These are phyloP conservation scores for Epizoanthus scotinus DNA, from an alignment of 92 coral and sea anemone species.

Conservation along the genomic window DNA sequence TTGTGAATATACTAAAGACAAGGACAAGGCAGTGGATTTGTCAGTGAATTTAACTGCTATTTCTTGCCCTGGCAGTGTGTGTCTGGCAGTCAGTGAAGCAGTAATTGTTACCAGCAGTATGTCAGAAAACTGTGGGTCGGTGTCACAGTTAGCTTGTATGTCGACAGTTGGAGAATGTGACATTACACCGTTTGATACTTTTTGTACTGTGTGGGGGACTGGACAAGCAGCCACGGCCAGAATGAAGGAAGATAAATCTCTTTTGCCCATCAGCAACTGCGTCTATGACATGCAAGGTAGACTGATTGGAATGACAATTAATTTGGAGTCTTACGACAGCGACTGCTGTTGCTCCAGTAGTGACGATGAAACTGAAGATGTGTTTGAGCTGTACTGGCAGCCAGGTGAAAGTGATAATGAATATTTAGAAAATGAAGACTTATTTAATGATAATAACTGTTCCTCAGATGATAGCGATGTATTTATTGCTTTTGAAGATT, in stretches of 20 bases:
- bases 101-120: neutral
- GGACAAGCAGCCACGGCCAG: neutral
- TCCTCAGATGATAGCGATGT: conserved; percentile 29
- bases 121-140: neutral
- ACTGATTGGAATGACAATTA: conserved; percentile 25
- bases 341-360: conserved; percentile 11
- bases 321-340: conserved; percentile 7
- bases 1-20: conserved; percentile 4
- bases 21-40: neutral
- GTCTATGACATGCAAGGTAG: conserved; percentile 16
- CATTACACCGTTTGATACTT: neutral
- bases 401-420: conserved; percentile 2
- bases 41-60: neutral
- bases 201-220: neutral
- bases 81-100: neutral
- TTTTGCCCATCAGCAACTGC: conserved; percentile 26
- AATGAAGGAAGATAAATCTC: too few relatives aligned
- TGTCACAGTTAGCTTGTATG: neutral
- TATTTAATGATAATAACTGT: conserved; percentile 9
- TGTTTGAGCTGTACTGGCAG: conserved; percentile 37
- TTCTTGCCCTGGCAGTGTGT: neutral
- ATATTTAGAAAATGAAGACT: neutral
- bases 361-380: conserved; percentile 32
- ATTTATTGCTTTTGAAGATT: conserved; percentile 25
- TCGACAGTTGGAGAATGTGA: neutral